Conservation (phyloP, 1,140 invertebrate genomes). For the Tigriopus japonicus region DNA sequence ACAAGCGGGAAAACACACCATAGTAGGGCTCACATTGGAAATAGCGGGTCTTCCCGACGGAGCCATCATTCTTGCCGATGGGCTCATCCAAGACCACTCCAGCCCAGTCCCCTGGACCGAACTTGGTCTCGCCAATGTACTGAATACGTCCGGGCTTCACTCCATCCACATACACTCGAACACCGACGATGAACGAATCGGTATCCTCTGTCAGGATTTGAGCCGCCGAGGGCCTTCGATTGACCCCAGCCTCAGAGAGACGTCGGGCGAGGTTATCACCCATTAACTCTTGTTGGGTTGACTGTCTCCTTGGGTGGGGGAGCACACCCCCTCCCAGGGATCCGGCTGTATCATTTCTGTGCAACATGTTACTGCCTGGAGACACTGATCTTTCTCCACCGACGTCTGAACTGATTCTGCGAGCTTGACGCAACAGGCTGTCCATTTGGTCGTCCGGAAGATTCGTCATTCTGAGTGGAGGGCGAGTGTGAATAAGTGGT, state of each 20-base stretch:
- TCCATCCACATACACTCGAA: conserved; percentile 84
- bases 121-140: conserved; percentile 93
- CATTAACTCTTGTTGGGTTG: too few relatives aligned
- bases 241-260: conserved; percentile 11
- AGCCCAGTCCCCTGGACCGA: conserved; percentile 88
- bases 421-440: too few relatives aligned
- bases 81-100: conserved; percentile 86
- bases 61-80: conserved; percentile 47
- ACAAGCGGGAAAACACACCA: conserved; percentile 14
- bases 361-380: too few relatives aligned
- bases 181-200: conserved; percentile 86
- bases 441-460: too few relatives aligned
- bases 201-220: conserved; percentile 62
- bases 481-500: too few relatives aligned
- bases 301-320: too few relatives aligned
- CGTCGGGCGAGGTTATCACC: not conserved
- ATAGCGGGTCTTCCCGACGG: conserved; percentile 27
- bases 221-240: conserved; percentile 13
- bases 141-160: conserved; percentile 85
- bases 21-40: conserved; percentile 19
- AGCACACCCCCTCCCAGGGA: too few relatives aligned
- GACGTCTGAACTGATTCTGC: too few relatives aligned
- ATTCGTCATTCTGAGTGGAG: too few relatives aligned
- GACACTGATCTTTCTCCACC: too few relatives aligned
- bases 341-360: too few relatives aligned